Conservation (phyloP, 2,888 invertebrate genomes). For the Cacoxenus indagator region DNA sequence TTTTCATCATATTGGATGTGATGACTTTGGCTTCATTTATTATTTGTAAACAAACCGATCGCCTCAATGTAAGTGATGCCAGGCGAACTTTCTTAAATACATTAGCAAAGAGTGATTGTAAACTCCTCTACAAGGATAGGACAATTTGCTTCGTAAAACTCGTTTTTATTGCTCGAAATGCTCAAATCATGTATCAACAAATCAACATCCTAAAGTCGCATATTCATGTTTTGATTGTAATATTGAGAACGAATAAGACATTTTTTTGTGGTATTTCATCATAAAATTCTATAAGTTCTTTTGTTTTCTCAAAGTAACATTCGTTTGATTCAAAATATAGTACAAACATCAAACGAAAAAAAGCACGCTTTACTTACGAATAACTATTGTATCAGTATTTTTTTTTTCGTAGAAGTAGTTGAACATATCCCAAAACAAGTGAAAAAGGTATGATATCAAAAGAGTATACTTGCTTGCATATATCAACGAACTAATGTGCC, state of each 20-base stretch:
- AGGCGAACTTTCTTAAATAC: background rate
- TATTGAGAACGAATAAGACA: too few relatives aligned
- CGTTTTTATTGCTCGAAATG: background rate
- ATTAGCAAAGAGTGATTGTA: background rate
- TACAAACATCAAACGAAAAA: too few relatives aligned
- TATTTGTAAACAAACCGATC: background rate
- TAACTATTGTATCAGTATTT: background rate
- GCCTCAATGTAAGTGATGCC: background rate
- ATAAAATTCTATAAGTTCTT: too few relatives aligned
- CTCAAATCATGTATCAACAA: background rate
- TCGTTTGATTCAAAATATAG: too few relatives aligned
- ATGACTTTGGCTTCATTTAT: background rate
- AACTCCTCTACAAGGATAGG: background rate
- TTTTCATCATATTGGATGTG: background rate
- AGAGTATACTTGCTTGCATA: too few relatives aligned
- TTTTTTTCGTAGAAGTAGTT: too few relatives aligned
- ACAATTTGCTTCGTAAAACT: background rate
- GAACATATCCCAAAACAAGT: background rate
- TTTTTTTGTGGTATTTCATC: too few relatives aligned
- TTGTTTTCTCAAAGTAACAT: too few relatives aligned
- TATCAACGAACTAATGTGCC: background rate
- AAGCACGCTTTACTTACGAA: background rate
- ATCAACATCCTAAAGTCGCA: too few relatives aligned
- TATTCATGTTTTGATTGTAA: too few relatives aligned
- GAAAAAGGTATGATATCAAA: background rate